A percentile compares a stretch with the other conserved stretches of the same genome.
Evolutionary conservation across 1,140 invertebrate species (phyloP).

Genomic region (Lethocerus indicus): DNA sequence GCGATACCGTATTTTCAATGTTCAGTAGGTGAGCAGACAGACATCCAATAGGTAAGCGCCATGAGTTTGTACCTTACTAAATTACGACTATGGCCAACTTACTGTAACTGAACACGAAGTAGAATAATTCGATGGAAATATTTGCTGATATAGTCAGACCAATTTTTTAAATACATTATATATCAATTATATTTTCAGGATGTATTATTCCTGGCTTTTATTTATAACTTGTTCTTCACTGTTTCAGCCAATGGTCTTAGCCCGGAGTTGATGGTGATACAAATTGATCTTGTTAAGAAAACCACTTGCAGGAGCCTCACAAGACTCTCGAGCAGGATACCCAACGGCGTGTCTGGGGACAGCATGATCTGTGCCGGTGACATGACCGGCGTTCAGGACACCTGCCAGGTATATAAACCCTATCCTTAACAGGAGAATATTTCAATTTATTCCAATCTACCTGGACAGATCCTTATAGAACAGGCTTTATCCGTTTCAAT

Average conservation of each 20-base stretch:
- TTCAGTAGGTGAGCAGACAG: background rate
- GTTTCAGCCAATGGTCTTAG: slow-evolving; percentile 7
- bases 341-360: slow-evolving; percentile 15
- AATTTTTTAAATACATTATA: background rate
- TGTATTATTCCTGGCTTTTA: background rate
- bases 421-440: no score
- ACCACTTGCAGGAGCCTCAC: background rate
- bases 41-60: background rate
- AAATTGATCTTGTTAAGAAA: background rate
- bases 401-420: slow-evolving; percentile 42
- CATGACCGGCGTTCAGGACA: slow-evolving; percentile 47
- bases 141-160: no score
- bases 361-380: slow-evolving; percentile 54
- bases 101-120: no score
- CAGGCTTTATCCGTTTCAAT: no score
- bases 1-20: background rate
- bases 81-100: no score
- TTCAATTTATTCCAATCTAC: no score
- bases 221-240: no score
- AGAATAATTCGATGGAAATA: no score
- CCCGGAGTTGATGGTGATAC: slow-evolving; percentile 2
- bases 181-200: background rate
- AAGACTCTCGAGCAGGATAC: slow-evolving; percentile 15
- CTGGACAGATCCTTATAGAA: no score
- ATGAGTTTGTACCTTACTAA: no score